Evolutionary conservation across 1,140 invertebrate species (phyloP).

Genomic region (Drosophila dunni): DNA sequence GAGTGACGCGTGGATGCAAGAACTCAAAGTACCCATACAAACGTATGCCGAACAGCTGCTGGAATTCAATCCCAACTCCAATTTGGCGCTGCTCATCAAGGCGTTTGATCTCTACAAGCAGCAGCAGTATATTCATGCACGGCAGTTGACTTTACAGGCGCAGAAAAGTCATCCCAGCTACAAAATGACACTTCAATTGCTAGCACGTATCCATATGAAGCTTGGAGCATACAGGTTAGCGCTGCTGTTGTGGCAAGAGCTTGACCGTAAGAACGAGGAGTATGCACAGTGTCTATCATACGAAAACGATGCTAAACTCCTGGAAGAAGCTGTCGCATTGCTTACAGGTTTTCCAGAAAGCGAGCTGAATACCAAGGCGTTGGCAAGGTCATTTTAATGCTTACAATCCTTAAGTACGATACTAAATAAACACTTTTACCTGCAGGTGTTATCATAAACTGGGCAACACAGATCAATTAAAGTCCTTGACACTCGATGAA

Average conservation of each 20-base stretch:
- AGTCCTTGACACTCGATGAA: slow-evolving; percentile 50
- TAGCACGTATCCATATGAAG: slow-evolving; percentile 70
- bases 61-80: slow-evolving; percentile 86
- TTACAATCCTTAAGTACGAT: neutral
- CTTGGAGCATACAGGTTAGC: slow-evolving; percentile 80
- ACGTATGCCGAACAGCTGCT: slow-evolving; percentile 85
- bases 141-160: slow-evolving; percentile 85
- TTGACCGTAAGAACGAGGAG: slow-evolving; percentile 37
- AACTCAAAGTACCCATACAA: slow-evolving; percentile 80
- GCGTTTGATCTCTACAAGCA: slow-evolving; percentile 86
- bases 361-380: slow-evolving; percentile 28
- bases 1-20: slow-evolving; percentile 36
- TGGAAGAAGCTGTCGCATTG: slow-evolving; percentile 51
- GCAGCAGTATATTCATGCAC: slow-evolving; percentile 86
- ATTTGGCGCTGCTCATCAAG: slow-evolving; percentile 87
- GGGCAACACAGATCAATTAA: slow-evolving; percentile 39
- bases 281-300: slow-evolving; percentile 68
- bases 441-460: slow-evolving; percentile 67
- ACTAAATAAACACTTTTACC: neutral
- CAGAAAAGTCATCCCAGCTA: slow-evolving; percentile 61
- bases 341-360: slow-evolving; percentile 18
- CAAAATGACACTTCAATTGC: slow-evolving; percentile 53
- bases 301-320: slow-evolving; percentile 35
- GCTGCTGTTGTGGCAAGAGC: slow-evolving; percentile 53
- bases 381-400: slow-evolving; percentile 46